phyloP scores from a whole-genome alignment of 2,113 vertebrate species.

The Fulica atra region DNA sequence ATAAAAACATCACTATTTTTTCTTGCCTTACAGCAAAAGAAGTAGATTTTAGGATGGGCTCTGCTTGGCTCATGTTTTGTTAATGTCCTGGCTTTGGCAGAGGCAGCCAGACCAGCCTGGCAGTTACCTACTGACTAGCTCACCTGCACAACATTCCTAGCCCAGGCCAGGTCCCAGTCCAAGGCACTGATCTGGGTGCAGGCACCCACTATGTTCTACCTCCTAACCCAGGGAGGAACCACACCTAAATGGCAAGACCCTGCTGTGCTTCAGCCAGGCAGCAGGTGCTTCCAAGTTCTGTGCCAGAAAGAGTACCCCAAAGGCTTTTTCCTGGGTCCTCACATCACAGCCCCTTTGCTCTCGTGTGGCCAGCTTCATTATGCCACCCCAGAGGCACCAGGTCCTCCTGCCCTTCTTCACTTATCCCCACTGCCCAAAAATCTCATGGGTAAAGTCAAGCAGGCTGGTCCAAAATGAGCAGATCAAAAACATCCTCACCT shows the following conservation, averaged over 20 bases:
- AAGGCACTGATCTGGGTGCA: neutral
- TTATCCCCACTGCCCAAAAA: neutral
- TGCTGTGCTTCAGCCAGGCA: neutral
- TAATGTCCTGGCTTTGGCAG: accelerated
- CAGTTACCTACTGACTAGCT: neutral
- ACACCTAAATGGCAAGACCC: neutral
- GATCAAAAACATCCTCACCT: neutral
- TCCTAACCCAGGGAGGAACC: neutral
- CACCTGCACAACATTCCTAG: neutral
- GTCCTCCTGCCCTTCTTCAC: neutral
- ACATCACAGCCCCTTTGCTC: neutral
- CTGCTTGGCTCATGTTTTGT: neutral
- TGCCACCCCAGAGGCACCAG: neutral
- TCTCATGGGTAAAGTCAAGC: neutral
- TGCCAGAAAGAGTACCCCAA: neutral
- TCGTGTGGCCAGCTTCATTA: neutral
- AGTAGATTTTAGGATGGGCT: neutral
- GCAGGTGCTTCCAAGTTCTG: neutral
- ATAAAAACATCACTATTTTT: neutral
- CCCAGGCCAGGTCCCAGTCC: neutral
- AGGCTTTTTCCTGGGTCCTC: accelerated
- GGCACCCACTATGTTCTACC: neutral
- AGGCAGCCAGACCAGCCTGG: neutral
- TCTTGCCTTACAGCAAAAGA: neutral
- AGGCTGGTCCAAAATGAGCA: neutral